These are phyloP conservation scores for Quiscalus mexicanus DNA, from an alignment of 2,113 vertebrate species.

Conservation along the genomic window DNA sequence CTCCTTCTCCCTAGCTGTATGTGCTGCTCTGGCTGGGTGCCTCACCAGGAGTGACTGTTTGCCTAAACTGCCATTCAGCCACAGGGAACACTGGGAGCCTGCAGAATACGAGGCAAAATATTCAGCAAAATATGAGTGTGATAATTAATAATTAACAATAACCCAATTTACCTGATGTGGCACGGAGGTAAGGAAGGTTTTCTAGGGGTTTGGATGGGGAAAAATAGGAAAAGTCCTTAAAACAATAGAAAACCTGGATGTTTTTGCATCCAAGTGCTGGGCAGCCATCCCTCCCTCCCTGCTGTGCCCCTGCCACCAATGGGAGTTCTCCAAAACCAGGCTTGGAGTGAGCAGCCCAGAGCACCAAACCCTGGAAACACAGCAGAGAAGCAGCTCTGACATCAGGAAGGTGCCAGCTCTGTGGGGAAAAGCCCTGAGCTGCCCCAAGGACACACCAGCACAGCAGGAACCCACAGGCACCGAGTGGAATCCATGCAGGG, in stretches of 20 bases:
- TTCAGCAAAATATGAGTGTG: not conserved
- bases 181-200: not conserved
- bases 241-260: accelerated
- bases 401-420: not conserved
- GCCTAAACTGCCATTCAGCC: accelerated
- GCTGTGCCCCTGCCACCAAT: not conserved
- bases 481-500: accelerated
- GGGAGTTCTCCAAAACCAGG: not conserved
- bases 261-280: accelerated
- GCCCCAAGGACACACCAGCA: accelerated
- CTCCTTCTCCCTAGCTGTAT: not conserved
- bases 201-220: not conserved
- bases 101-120: not conserved
- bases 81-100: accelerated
- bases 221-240: not conserved
- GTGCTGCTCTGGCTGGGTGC: not conserved
- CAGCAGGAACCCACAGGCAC: accelerated
- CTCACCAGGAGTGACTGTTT: not conserved
- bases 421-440: accelerated
- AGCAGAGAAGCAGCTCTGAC: not conserved
- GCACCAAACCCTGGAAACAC: not conserved
- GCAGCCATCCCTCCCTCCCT: not conserved
- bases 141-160: not conserved
- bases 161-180: accelerated
- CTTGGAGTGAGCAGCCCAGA: accelerated